Base-by-base conservation (phyloP, 2,113 vertebrate genomes). In the Psephotus haematonotus region DNA sequence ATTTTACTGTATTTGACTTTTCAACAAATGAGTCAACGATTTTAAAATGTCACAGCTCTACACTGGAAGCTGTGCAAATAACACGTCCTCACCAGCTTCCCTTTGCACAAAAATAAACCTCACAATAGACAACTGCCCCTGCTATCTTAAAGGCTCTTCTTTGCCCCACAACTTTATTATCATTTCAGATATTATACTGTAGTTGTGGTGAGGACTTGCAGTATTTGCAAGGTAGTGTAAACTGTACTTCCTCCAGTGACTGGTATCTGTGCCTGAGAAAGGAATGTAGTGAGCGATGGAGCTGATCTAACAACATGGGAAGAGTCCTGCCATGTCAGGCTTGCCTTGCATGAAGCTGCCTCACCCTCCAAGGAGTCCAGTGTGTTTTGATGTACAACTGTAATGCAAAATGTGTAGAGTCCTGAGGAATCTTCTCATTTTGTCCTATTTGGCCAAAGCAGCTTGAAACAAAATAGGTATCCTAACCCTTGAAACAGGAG, bases 261-360 rank as follows among this genome's bases (percentile, higher is more conserved):
- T 23, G 33, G 18, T 70, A 37, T 28, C 31, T 46, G 29, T 71
- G 24, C 28, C 43, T 39, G 43, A 59, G 55, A 29, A 90, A 64
- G 19, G 39, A 83, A 31, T 0, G 0, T 16, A 46, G 24, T 0
- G 3, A 71, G 23, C 13, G 43, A 72, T 52, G 59, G 28, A 55
- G 49, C 24, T 65, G 25, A 35, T 28, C 23, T 0, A 4, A 28
- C 49, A 53, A 15, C 0, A 2, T 0, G 0, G 19, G 24, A 57
- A 80, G 13, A 4, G 7, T 60, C 41, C 82, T 83, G 16, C n/a
- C 4, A 1, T 7, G 14, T 46, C 46, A 69, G 28, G 65, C 10
- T 46, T 83, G 82, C 47, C 43, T 75, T 55, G 18, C 24, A 31
- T 2, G 3, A 60, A 60, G 24, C 24, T 74, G 27, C 44, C 47